phyloP scores from a whole-genome alignment of 2,797 vertebrate genomes.

The Lepidocolaptes lacrymiger region DNA sequence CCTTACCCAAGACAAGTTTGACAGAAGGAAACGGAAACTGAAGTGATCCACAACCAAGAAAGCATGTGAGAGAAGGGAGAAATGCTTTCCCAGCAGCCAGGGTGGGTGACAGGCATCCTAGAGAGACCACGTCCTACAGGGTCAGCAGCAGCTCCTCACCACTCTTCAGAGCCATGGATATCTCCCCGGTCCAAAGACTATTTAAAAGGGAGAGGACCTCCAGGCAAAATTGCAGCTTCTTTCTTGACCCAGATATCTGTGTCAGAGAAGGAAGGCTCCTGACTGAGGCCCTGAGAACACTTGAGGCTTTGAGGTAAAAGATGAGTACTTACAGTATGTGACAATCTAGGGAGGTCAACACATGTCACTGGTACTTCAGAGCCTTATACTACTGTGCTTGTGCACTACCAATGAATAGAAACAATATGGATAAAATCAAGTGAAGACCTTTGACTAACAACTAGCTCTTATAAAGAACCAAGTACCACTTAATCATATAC shows the following conservation, averaged over 20 bases:
- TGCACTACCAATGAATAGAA: neutral
- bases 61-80: neutral
- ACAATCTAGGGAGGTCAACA: too few species aligned
- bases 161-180: fast-evolving
- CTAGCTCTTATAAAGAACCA: neutral
- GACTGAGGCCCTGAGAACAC: neutral
- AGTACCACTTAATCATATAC: neutral
- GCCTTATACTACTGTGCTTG: neutral
- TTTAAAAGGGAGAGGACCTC: neutral
- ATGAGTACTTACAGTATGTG: fast-evolving
- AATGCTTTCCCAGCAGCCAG: neutral
- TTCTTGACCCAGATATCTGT: neutral
- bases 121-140: neutral
- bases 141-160: neutral
- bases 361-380: neutral
- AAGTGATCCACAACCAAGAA: neutral
- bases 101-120: neutral
- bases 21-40: neutral
- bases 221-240: neutral
- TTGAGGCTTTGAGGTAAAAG: neutral
- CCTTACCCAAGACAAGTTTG: neutral
- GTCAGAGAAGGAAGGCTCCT: neutral
- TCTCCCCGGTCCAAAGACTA: neutral
- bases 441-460: neutral
- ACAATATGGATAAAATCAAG: neutral